These are phyloP conservation scores for Orbicella faveolata DNA, from an alignment of 64 coral and sea anemone species.

Conservation along the genomic window DNA sequence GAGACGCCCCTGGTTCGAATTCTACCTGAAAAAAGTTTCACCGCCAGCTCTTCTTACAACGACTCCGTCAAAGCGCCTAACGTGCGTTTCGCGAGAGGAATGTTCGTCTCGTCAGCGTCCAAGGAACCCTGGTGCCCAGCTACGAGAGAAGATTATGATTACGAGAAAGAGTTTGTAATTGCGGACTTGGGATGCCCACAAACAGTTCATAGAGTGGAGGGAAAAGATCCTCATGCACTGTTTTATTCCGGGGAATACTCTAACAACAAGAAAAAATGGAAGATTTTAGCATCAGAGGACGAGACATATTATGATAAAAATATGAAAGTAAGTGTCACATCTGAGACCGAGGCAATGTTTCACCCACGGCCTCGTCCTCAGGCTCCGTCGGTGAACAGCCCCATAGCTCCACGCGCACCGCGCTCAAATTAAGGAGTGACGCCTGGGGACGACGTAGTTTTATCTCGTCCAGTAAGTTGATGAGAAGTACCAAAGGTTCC, in stretches of 20 bases:
- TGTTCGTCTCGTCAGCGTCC: neutral
- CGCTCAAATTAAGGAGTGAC: no score
- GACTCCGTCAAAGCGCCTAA: neutral
- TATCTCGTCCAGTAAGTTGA: no score
- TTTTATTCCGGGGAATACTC: neutral
- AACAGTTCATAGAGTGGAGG: neutral
- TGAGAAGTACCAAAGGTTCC: no score
- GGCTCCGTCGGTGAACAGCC: neutral
- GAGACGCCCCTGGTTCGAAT: neutral
- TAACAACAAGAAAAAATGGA: neutral
- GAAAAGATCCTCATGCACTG: neutral
- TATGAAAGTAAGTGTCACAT: neutral
- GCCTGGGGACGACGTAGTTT: no score
- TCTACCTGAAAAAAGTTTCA: neutral
- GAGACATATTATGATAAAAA: neutral
- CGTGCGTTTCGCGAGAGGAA: neutral
- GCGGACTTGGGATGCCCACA: neutral
- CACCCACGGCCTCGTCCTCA: neutral
- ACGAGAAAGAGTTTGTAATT: neutral
- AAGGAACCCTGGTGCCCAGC: neutral
- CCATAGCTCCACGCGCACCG: neutral
- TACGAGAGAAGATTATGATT: neutral
- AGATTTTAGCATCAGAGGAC: neutral
- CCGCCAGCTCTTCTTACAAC: neutral
- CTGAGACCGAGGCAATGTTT: neutral